Conservation (phyloP, 1,140 invertebrate genomes). For the Pinna nobilis region DNA sequence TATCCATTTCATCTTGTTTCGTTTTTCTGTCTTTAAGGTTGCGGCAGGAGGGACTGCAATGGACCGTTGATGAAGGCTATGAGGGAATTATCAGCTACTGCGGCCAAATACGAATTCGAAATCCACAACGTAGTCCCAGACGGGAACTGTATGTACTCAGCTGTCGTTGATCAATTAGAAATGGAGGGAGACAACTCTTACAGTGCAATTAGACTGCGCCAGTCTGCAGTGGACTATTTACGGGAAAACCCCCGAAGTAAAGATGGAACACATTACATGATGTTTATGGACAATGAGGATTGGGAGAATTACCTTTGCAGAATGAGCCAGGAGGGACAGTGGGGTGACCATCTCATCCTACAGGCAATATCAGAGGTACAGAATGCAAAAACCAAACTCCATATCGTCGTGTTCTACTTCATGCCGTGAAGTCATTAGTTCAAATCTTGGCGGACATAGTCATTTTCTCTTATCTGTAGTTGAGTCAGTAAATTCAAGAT, state of each 20-base stretch:
- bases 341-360: conserved; percentile 45
- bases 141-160: conserved; percentile 49
- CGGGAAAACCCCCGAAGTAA: conserved; percentile 23
- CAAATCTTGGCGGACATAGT: no score
- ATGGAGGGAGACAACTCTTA: conserved; percentile 9
- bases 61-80: conserved; percentile 39
- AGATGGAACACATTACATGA: conserved; percentile 37
- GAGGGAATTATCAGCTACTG: conserved; percentile 30
- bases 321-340: conserved; percentile 39
- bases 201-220: conserved; percentile 25
- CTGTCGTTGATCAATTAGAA: conserved; percentile 39
- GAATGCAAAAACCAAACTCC: no score
- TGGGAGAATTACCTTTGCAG: conserved; percentile 36
- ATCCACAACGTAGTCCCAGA: conserved; percentile 40
- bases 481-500: no score
- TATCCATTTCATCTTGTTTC: neutral
- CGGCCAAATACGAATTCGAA: conserved; percentile 7
- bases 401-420: no score
- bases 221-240: conserved; percentile 14
- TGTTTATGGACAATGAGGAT: conserved; percentile 37
- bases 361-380: conserved; percentile 34
- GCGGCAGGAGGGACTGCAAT: conserved; percentile 45
- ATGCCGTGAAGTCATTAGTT: no score
- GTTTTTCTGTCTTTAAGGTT: conserved; percentile 15
- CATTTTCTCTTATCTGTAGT: no score